Evolutionary conservation across 35 echinoderm and acorn worm genomes (phyloP).

Genomic region (Acanthaster planci): DNA sequence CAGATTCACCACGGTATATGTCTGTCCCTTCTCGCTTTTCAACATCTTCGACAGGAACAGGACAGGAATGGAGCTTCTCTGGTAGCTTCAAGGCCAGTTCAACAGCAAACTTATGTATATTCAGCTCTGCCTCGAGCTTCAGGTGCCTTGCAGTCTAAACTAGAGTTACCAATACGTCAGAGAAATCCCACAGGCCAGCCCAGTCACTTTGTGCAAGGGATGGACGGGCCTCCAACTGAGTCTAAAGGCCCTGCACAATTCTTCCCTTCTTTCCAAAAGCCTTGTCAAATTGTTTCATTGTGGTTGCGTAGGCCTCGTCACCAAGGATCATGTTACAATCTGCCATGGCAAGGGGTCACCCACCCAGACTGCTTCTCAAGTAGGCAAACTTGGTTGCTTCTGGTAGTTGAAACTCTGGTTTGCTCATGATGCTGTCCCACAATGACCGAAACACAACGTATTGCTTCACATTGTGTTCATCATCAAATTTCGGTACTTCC

Average conservation of each 20-base stretch:
- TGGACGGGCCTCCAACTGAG: background rate
- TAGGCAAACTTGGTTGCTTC: constrained; percentile 23
- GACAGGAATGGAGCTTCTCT: background rate
- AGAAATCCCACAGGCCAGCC: constrained; percentile 30
- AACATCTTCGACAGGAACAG: background rate
- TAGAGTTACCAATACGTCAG: constrained; percentile 21
- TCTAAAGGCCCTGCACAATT: constrained; percentile 22
- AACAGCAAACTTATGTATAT: background rate
- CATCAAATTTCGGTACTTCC: constrained; percentile 19
- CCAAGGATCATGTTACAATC: constrained; percentile 19
- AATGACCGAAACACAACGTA: background rate
- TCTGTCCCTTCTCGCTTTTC: background rate
- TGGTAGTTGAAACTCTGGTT: background rate
- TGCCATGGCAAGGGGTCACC: background rate
- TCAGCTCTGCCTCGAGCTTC: background rate
- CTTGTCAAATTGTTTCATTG: constrained; percentile 36
- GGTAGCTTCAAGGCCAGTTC: background rate
- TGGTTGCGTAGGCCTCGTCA: constrained; percentile 13
- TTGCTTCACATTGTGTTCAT: constrained; percentile 21
- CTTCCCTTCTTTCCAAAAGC: constrained; percentile 4
- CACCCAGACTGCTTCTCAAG: constrained; percentile 7
- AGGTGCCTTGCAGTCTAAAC: background rate
- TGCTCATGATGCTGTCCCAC: constrained; percentile 19
- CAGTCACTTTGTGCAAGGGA: background rate
- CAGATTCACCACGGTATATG: background rate